phyloP scores from a whole-genome alignment of 2,113 vertebrate species.

The Centropus unirufus region DNA sequence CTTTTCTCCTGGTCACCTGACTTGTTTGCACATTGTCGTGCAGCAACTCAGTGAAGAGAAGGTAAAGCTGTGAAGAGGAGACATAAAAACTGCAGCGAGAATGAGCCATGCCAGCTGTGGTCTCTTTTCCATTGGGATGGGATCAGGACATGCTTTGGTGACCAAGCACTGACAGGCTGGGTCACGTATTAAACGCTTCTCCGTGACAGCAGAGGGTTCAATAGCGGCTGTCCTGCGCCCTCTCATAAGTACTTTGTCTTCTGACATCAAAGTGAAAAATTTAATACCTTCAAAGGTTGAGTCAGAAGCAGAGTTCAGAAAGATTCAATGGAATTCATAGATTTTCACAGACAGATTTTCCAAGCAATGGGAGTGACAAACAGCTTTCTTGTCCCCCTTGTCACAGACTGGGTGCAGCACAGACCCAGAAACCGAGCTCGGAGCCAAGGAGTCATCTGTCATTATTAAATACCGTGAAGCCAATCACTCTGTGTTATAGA shows the following conservation, averaged over 20 bases:
- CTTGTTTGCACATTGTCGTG: background rate
- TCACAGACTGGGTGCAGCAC: background rate
- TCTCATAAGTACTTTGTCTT: conserved; percentile 13
- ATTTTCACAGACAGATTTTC: background rate
- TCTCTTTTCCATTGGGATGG: background rate
- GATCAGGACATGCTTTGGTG: background rate
- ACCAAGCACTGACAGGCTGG: background rate
- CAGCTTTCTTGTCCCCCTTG: background rate
- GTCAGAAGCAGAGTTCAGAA: conserved; percentile 40
- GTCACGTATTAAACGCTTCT: background rate
- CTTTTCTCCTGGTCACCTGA: background rate
- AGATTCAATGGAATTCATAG: background rate
- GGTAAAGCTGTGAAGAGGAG: background rate
- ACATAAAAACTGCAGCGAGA: background rate
- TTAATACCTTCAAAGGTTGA: background rate
- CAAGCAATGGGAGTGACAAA: background rate
- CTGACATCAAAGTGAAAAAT: conserved; percentile 7
- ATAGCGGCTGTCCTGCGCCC: background rate
- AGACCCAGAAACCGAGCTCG: background rate
- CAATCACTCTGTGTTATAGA: conserved; percentile 29
- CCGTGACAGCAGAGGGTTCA: background rate
- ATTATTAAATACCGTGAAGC: conserved; percentile 37
- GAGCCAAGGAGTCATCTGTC: background rate
- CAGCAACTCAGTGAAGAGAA: background rate
- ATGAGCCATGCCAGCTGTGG: background rate